These are phyloP conservation scores for Lichenostomus cassidix DNA, from an alignment of 2,113 vertebrate genomes.

Conservation along the genomic window DNA sequence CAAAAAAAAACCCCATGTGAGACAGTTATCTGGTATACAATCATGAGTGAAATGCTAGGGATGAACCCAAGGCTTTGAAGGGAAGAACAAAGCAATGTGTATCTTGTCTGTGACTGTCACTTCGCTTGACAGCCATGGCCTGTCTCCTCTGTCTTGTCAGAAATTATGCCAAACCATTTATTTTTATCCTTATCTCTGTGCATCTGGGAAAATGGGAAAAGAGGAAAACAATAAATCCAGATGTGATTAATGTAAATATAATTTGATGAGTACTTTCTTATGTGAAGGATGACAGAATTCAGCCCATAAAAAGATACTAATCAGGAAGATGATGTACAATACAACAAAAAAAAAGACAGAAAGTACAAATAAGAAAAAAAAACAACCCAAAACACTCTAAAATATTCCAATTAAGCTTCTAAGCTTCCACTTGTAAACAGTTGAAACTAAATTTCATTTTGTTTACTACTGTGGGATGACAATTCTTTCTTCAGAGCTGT, in stretches of 20 bases:
- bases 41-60: neutral
- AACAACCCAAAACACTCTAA: neutral
- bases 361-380: neutral
- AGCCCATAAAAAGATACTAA: neutral
- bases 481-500: conserved; percentile 4
- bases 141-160: neutral
- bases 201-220: neutral
- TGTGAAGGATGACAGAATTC: neutral
- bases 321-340: neutral
- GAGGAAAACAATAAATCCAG: neutral
- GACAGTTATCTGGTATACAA: neutral
- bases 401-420: neutral
- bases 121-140: neutral
- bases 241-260: neutral
- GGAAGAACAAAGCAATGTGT: neutral
- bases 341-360: neutral
- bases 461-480: neutral
- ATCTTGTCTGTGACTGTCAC: neutral
- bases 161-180: neutral
- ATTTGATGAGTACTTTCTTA: neutral
- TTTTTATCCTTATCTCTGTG: neutral
- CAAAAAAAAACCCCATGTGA: neutral
- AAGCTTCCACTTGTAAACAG: neutral
- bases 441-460: neutral
- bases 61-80: conserved; percentile 14